A percentile compares a stretch with the other conserved stretches of the same genome.
phyloP scores from a whole-genome alignment of 2,888 invertebrate species.

The Callinectes sapidus region DNA sequence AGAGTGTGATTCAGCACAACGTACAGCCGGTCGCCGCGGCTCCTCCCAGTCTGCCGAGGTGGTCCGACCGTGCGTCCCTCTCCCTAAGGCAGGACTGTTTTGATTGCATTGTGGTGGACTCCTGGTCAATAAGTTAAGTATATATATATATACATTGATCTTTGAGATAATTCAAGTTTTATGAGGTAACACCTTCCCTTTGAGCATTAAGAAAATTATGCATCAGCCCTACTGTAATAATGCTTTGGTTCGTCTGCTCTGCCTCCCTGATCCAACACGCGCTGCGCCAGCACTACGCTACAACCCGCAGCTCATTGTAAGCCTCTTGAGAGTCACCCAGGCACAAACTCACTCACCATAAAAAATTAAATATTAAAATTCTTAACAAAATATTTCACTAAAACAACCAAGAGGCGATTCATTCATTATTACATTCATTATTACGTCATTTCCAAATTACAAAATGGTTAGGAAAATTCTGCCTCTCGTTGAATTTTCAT shows the following conservation, averaged over 20 bases:
- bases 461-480: background rate
- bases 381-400: constrained; percentile 40
- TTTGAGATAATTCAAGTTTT: constrained; percentile 64
- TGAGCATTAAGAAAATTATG: constrained; percentile 65
- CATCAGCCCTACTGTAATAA: constrained; percentile 61
- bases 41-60: constrained; percentile 20
- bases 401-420: constrained; percentile 37
- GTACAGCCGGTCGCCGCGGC: constrained; percentile 8
- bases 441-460: constrained; percentile 22
- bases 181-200: constrained; percentile 66
- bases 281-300: background rate
- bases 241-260: constrained; percentile 57
- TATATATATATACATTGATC: constrained; percentile 53
- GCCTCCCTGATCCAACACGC: background rate
- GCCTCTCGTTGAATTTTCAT: constrained; percentile 4
- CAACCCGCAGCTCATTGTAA: constrained; percentile 24
- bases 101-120: constrained; percentile 69
- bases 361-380: background rate
- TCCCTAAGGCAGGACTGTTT: constrained; percentile 69
- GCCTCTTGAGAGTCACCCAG: constrained; percentile 57
- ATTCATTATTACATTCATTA: no score
- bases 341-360: constrained; percentile 50
- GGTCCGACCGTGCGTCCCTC: constrained; percentile 44
- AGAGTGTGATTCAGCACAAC: constrained; percentile 34
- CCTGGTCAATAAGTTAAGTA: constrained; percentile 61